These are phyloP conservation scores for Stegodyphus mimosarum DNA, from an alignment of 1,140 invertebrate genomes.

Conservation along the genomic window DNA sequence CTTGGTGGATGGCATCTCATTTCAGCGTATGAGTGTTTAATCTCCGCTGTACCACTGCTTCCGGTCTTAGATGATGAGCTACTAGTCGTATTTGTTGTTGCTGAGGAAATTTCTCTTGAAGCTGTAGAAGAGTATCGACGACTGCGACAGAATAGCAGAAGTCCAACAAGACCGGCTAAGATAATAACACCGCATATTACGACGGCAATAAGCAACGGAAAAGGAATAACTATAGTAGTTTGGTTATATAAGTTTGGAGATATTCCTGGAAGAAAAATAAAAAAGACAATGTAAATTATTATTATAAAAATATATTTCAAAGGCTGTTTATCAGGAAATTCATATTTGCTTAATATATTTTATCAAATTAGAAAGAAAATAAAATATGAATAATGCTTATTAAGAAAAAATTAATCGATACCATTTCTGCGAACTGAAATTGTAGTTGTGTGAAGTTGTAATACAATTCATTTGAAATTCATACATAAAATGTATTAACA, in stretches of 20 bases:
- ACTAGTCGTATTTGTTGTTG: slow-evolving; percentile 50
- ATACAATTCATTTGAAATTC: too few species aligned
- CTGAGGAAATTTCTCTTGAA: slow-evolving; percentile 39
- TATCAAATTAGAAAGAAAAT: too few species aligned
- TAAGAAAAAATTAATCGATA: too few species aligned
- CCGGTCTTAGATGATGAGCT: slow-evolving; percentile 40
- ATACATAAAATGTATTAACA: too few species aligned
- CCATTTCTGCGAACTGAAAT: too few species aligned
- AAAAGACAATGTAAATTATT: too few species aligned
- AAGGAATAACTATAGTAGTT: slow-evolving; percentile 27
- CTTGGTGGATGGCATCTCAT: slow-evolving; percentile 40
- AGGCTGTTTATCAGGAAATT: too few species aligned
- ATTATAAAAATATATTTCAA: too few species aligned
- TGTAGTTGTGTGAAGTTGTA: too few species aligned
- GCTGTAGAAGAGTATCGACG: slow-evolving; percentile 7
- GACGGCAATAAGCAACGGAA: slow-evolving; percentile 39
- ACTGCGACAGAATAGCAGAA: slow-evolving; percentile 51
- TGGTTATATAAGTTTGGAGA: slow-evolving; percentile 12
- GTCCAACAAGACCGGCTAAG: slow-evolving; percentile 31
- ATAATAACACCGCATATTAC: slow-evolving; percentile 46
- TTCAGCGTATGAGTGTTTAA: slow-evolving; percentile 51
- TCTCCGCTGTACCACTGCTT: slow-evolving; percentile 24
- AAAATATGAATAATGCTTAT: too few species aligned
- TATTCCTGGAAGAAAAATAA: slow-evolving; percentile 9
- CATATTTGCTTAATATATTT: too few species aligned